Evolutionary conservation across 2,888 invertebrate genomes (phyloP), one percentile per base, ranked within the genome.

Genomic region (Tricholauxania praeusta): DNA sequence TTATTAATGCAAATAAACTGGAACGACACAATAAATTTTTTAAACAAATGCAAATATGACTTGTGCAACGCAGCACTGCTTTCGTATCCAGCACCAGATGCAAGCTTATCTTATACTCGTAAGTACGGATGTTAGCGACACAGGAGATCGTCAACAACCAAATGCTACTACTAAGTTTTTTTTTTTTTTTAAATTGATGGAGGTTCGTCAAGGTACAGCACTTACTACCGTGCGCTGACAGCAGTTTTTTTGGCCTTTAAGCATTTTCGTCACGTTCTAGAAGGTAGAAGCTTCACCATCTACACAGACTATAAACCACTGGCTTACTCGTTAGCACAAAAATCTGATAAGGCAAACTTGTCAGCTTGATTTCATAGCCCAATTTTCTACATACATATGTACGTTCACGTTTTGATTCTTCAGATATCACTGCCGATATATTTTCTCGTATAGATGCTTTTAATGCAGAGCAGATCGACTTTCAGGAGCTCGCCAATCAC

Each of bases 361-460:
- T 1, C 71, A 70, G 12, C 52, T 73, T 0, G 63, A 57, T 22
- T 70, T 64, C 32, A 72, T 68, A 8, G 39, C 60, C 14, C 47
- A 72, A 67, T 68, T 62, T 47, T 28, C 68, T 2, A 68, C 68
- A 15, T 32, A 48, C 5, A 51, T 64, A n/a, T n/a, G n/a, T n/a
- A n/a, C 3, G 59, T 49, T n/a, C 57, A 72, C 57, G 39, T 64
- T 39, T 57, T 15, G 75, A 71, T 14, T 59, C 66, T 32, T 39
- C 52, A 28, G 74, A 74, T 55, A 71, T 66, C 49, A 63, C 55
- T 12, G 74, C 72, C 12, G 72, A 74, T 28, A 17, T 17, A 19
- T 72, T 75, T 3, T 74, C 73, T 6, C 62, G 71, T 14, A 70
- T 72, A 49, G 67, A 73, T 59, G 57, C 57, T 4, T 28, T 63